These are phyloP conservation scores for Equus przewalskii DNA, from an alignment of 2,113 vertebrate genomes.

Conservation along the genomic window DNA sequence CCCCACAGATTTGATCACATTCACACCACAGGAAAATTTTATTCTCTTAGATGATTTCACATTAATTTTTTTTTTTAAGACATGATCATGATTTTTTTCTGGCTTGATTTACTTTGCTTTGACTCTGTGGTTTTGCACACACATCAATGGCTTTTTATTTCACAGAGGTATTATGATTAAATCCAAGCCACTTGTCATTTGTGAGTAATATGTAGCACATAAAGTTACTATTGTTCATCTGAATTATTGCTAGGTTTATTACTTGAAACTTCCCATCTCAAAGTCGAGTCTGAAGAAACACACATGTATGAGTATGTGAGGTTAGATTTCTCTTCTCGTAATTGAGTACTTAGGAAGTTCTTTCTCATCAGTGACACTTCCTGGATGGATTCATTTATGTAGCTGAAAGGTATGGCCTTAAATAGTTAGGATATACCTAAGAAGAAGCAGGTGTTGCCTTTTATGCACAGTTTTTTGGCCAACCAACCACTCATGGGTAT, in stretches of 20 bases:
- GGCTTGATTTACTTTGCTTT: conserved; percentile 58
- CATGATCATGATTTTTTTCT: neutral
- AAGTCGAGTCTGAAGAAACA: neutral
- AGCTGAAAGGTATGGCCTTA: neutral
- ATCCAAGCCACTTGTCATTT: conserved; percentile 45
- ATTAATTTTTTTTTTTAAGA: neutral
- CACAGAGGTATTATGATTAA: neutral
- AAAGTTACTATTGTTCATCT: neutral
- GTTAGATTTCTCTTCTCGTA: conserved; percentile 8
- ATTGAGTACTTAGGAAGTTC: neutral
- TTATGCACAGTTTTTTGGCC: neutral
- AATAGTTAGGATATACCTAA: neutral
- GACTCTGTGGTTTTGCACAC: conserved; percentile 40
- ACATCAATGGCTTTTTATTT: conserved; percentile 21
- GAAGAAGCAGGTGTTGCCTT: conserved; percentile 19
- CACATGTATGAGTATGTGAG: neutral
- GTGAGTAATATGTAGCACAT: neutral
- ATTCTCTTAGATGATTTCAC: neutral
- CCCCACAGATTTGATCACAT: neutral
- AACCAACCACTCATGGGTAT: neutral
- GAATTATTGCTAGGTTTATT: conserved; percentile 32
- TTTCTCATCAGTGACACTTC: conserved; percentile 16
- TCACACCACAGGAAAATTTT: neutral
- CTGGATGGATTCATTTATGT: conserved; percentile 25
- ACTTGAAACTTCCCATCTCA: neutral